Evolutionary conservation across 2,888 invertebrate genomes (phyloP).

Genomic region (Melipona beecheii): DNA sequence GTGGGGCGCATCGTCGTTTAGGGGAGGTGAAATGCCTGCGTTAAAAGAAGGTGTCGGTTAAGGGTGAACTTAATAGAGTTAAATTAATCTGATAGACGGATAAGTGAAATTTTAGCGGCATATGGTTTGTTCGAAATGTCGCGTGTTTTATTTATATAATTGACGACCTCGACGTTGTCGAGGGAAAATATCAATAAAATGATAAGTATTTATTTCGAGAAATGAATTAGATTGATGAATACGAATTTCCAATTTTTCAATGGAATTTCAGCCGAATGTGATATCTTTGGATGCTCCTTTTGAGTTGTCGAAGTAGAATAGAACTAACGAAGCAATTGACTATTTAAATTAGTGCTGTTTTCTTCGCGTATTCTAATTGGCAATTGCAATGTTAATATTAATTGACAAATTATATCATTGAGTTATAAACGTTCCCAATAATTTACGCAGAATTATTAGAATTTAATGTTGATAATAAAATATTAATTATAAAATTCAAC

Average conservation of each 20-base stretch:
- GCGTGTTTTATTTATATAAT: neutral
- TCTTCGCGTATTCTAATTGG: too few relatives aligned
- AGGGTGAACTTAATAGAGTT: neutral
- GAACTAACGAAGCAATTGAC: too few relatives aligned
- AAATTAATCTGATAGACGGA: neutral
- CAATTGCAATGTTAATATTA: too few relatives aligned
- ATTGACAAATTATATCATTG: too few relatives aligned
- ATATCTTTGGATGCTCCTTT: neutral
- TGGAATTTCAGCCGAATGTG: neutral
- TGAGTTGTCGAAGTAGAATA: neutral
- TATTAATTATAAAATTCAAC: too few relatives aligned
- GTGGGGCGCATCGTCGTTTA: neutral
- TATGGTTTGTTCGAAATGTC: neutral
- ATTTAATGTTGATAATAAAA: too few relatives aligned
- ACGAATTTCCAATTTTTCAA: neutral
- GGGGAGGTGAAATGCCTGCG: slow-evolving; percentile 7
- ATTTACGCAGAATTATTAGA: too few relatives aligned
- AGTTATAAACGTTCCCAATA: too few relatives aligned
- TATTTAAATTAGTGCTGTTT: too few relatives aligned
- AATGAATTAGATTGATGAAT: neutral
- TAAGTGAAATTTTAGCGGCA: neutral
- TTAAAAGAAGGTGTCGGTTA: slow-evolving; percentile 1
- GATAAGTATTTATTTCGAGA: neutral
- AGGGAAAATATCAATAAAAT: neutral
- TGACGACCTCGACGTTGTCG: too few relatives aligned